Conservation (phyloP, 1,140 invertebrate species). For the Cydia amplana region DNA sequence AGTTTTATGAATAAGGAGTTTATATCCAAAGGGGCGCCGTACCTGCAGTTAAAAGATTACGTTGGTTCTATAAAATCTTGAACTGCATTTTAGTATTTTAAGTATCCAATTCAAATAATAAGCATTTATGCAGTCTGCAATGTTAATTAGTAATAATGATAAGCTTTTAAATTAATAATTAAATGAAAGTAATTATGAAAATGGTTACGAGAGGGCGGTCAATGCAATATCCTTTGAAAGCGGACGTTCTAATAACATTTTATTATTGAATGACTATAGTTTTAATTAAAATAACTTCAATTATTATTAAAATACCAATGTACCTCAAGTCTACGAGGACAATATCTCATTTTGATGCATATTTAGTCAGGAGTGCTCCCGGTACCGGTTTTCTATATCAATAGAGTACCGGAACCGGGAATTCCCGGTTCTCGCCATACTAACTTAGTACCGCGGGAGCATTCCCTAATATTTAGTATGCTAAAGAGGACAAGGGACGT, state of each 20-base stretch:
- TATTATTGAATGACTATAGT: background rate
- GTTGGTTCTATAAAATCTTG: background rate
- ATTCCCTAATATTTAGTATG: no score
- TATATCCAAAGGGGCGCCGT: background rate
- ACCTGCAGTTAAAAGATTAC: background rate
- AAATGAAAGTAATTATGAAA: conserved; percentile 7
- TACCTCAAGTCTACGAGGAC: no score
- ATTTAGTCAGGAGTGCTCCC: no score
- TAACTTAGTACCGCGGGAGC: no score
- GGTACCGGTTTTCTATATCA: no score
- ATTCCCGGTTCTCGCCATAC: no score
- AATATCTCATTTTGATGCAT: no score
- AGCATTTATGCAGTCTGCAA: background rate
- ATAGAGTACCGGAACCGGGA: no score
- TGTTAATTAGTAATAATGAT: background rate
- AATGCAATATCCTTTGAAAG: background rate
- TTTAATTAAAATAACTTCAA: background rate
- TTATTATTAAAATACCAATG: no score
- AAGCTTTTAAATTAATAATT: background rate
- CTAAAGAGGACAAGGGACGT: no score
- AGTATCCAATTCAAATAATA: background rate
- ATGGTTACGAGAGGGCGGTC: background rate
- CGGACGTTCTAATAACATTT: background rate
- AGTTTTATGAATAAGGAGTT: no score
- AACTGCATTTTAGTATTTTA: background rate